A percentile compares a stretch with the other conserved stretches of the same genome.
phyloP scores from a whole-genome alignment of 2,888 invertebrate species.

The Amblyteles armatorius region DNA sequence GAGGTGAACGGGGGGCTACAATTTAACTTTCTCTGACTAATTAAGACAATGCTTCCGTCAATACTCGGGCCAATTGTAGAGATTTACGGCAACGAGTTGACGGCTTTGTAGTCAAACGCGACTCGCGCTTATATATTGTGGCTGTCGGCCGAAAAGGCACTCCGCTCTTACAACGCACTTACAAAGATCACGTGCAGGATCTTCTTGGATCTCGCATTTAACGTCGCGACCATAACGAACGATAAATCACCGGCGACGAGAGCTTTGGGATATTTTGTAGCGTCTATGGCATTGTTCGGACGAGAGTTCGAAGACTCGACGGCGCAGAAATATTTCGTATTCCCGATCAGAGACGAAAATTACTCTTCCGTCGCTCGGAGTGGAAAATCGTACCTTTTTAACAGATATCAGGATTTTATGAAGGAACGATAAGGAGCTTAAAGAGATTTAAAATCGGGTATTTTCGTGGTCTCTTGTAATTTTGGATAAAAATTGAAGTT shows the following conservation, averaged over 20 bases:
- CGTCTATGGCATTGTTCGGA: background rate
- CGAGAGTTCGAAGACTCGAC: background rate
- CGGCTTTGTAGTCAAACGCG: conserved; percentile 79
- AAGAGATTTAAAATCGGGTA: background rate
- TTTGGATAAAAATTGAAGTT: too few relatives aligned
- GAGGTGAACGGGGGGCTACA: background rate
- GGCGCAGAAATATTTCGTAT: background rate
- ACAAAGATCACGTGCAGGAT: conserved; percentile 52
- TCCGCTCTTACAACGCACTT: conserved; percentile 69
- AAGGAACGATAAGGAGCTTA: background rate
- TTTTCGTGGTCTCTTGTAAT: background rate
- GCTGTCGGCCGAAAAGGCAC: conserved; percentile 49
- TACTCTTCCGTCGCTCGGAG: background rate
- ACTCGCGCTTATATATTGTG: conserved; percentile 69
- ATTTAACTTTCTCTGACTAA: conserved; percentile 56
- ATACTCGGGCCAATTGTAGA: conserved; percentile 62
- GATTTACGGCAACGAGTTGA: conserved; percentile 78
- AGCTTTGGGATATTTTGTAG: conserved; percentile 22
- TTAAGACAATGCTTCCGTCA: conserved; percentile 58
- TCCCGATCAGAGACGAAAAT: background rate
- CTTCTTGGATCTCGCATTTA: conserved; percentile 78
- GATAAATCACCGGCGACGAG: conserved; percentile 74
- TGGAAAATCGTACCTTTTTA: background rate
- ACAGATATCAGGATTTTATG: background rate
- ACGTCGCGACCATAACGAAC: conserved; percentile 71